Conservation (phyloP, 2,113 vertebrate genomes). For the Callopanchax toddi region DNA sequence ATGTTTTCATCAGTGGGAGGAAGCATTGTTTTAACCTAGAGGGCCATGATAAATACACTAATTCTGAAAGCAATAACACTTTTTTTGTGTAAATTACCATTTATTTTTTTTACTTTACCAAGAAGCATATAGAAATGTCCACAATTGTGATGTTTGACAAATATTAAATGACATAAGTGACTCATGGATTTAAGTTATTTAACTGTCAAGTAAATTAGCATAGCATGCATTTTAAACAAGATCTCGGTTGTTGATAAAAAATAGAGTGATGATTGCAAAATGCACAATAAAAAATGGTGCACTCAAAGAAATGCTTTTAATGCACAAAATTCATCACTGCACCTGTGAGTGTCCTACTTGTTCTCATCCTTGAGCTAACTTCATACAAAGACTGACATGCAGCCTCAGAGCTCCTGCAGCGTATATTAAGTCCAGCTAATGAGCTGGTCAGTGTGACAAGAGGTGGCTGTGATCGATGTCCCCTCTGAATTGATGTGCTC, state of each 20-base stretch:
- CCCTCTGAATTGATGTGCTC: slow-evolving; percentile 74
- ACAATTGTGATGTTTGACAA: no score
- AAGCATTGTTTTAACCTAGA: slow-evolving; percentile 81
- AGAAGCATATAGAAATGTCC: no score
- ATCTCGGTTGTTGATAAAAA: background rate
- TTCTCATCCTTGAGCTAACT: slow-evolving; percentile 25
- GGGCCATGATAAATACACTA: slow-evolving; percentile 43
- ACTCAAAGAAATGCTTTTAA: no score
- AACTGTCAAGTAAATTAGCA: no score
- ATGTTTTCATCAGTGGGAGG: slow-evolving; percentile 77
- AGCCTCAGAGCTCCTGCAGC: slow-evolving; percentile 50
- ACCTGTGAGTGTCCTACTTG: slow-evolving; percentile 9
- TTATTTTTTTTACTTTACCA: no score
- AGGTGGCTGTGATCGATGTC: slow-evolving; percentile 75
- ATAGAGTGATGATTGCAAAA: background rate
- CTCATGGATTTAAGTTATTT: background rate
- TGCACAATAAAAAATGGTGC: no score
- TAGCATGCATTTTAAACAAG: background rate
- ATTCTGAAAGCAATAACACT: slow-evolving; percentile 13
- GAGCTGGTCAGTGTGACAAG: slow-evolving; percentile 76
- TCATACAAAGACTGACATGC: slow-evolving; percentile 48
- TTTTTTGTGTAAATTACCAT: no score
- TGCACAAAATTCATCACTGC: background rate
- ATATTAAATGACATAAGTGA: no score
- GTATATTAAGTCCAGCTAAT: slow-evolving; percentile 77